These are phyloP conservation scores for Thalassoma bifasciatum DNA, from an alignment of 2,113 vertebrate genomes.

Conservation along the genomic window DNA sequence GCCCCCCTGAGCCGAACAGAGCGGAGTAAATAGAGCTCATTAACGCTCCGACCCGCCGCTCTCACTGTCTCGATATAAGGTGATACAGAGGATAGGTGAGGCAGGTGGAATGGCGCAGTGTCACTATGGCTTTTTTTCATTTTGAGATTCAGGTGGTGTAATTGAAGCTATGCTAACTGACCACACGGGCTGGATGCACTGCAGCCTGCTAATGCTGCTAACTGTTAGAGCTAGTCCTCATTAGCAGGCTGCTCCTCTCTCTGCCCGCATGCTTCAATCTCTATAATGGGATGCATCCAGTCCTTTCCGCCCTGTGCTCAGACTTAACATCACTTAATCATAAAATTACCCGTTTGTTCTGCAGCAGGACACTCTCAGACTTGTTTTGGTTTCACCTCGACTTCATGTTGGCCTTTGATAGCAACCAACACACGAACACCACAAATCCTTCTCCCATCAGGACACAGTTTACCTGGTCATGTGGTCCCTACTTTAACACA, in stretches of 20 bases:
- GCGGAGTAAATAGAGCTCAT: not conserved
- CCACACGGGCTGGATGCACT: not conserved
- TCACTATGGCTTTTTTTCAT: not conserved
- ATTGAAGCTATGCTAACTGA: constrained; percentile 1
- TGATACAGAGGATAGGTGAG: not conserved
- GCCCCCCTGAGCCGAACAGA: not conserved
- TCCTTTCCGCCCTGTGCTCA: too few species aligned
- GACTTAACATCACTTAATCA: too few species aligned
- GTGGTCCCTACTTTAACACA: too few species aligned
- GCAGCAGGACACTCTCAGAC: not conserved
- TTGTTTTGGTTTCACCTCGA: not conserved
- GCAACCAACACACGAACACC: not conserved
- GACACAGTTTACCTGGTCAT: not conserved
- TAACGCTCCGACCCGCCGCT: not conserved
- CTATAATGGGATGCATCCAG: not conserved
- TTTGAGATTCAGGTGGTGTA: not conserved
- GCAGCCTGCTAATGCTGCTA: constrained; percentile 52
- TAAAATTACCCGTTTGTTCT: too few species aligned
- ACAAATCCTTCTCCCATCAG: too few species aligned
- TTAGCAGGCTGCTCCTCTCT: constrained; percentile 19
- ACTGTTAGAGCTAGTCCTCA: constrained; percentile 19
- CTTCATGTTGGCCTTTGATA: constrained; percentile 4
- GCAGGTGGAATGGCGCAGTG: not conserved
- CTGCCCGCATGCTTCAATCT: not conserved
- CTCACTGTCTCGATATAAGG: too few species aligned